Conservation (phyloP, 2,888 invertebrate species). For the Aphidoletes aphidimyza region DNA sequence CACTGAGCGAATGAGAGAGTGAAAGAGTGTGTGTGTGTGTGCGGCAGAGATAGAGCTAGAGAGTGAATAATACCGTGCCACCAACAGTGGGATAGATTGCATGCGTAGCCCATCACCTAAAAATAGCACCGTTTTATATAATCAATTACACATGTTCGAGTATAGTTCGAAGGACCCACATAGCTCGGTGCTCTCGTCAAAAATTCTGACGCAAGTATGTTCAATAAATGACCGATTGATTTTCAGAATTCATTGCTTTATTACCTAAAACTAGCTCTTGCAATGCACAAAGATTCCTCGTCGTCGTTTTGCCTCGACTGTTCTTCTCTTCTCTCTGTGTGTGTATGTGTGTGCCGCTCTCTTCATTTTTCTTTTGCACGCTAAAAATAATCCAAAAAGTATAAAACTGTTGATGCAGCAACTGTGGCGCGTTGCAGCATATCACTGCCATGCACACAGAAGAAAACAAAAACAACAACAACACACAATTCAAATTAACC, state of each 20-base stretch:
- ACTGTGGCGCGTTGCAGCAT: neutral
- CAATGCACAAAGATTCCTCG: too few relatives aligned
- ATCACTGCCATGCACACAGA: neutral
- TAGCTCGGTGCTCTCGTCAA: neutral
- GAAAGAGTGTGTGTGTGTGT: too few relatives aligned
- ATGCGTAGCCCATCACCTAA: constrained; percentile 1
- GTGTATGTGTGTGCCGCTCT: too few relatives aligned
- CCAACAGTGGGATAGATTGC: constrained; percentile 26
- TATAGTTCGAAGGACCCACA: constrained; percentile 37
- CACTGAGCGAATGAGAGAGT: too few relatives aligned
- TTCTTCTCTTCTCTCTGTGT: too few relatives aligned
- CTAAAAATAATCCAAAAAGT: neutral
- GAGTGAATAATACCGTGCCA: neutral
- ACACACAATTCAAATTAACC: constrained; percentile 22
- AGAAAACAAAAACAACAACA: neutral
- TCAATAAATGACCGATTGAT: neutral
- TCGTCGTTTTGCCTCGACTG: too few relatives aligned
- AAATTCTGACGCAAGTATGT: neutral
- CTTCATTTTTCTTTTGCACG: neutral
- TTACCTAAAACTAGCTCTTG: too few relatives aligned
- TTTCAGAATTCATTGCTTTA: too few relatives aligned
- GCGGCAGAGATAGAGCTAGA: too few relatives aligned
- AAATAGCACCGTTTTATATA: constrained; percentile 2
- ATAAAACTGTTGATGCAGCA: neutral
- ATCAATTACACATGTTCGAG: neutral